Evolutionary conservation across 2,113 vertebrate species (phyloP), one percentile per base, ranked within the genome.

Genomic region (Esox niger): DNA sequence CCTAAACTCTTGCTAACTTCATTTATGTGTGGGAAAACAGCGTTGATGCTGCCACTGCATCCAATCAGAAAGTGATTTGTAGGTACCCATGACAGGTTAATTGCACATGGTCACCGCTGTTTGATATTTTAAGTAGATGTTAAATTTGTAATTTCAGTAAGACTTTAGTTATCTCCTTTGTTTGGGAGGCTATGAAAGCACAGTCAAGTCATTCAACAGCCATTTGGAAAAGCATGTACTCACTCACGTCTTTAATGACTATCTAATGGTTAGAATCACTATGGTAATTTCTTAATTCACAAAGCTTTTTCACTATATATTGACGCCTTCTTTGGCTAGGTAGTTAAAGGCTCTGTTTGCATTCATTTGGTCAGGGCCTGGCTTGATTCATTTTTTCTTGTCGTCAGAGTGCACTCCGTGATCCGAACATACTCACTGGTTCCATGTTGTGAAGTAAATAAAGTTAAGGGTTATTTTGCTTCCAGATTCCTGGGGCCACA

Each of bases 1-100:
- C 59, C 63, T 33, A 68, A 70, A 72, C 68, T 75, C 67, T 73
- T 64, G 64, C 74, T 76, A 83, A 84, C 82, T 86, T 83, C 76
- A 74, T 84, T 88, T 89, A 88, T 71, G 86, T 85, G 89, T 91
- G 88, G 84, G 86, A 91, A 91, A 86, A 60, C 79, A 66, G 64
- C 66, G 78, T 78, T 77, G 69, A 55, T 76, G 76, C 76, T 74
- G 60, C 67, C 57, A 52, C 68, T 79, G 38, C 61, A 38, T 75
- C 47, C 79, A 10, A 21, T 77, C 62, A 23, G 35, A 62, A 35
- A 17, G 20, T 38, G 15, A n/a, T 15, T 33, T 55, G 27, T 13
- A 62, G 33, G 20, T 6, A 21, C 20, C 21, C 8, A 21, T 23
- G 47, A n/a, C 47, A 52, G 7, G 47, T 52, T 52, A 4, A 52